Evolutionary conservation across 2,113 vertebrate species (phyloP).

Genomic region (Nipponia nippon): DNA sequence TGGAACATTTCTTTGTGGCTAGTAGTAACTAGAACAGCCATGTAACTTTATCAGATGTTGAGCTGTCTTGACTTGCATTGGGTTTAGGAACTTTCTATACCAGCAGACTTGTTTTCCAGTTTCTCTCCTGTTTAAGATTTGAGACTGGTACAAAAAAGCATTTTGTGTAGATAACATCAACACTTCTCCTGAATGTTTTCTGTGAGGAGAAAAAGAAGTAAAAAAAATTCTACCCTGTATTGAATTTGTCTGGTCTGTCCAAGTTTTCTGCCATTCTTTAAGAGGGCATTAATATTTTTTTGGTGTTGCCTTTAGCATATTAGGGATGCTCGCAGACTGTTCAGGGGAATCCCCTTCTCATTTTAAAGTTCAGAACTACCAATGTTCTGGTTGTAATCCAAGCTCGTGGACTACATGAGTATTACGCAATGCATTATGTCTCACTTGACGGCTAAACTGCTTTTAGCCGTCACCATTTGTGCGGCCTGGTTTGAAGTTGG

Average conservation of each 20-base stretch:
- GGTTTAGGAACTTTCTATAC: background rate
- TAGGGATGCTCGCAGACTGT: background rate
- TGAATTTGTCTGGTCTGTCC: background rate
- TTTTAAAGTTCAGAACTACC: background rate
- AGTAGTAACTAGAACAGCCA: background rate
- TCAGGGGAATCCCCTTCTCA: background rate
- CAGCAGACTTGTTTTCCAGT: background rate
- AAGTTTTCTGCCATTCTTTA: background rate
- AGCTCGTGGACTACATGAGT: background rate
- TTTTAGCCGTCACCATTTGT: background rate
- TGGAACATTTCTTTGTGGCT: slow-evolving; percentile 15
- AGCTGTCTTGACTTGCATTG: slow-evolving; percentile 1
- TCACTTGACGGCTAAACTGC: background rate
- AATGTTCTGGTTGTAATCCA: background rate
- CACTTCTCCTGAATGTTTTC: background rate
- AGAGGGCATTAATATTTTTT: background rate
- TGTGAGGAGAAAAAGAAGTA: background rate
- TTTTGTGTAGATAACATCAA: background rate
- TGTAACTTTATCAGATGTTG: background rate
- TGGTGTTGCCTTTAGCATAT: background rate
- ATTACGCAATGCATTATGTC: background rate
- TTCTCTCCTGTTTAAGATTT: background rate
- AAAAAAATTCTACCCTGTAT: background rate
- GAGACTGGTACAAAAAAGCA: background rate
- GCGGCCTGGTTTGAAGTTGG: background rate